A percentile compares a stretch with the other conserved stretches of the same genome.
Conservation (phyloP, 2,113 vertebrate genomes). For the Catharus fuscescens region DNA sequence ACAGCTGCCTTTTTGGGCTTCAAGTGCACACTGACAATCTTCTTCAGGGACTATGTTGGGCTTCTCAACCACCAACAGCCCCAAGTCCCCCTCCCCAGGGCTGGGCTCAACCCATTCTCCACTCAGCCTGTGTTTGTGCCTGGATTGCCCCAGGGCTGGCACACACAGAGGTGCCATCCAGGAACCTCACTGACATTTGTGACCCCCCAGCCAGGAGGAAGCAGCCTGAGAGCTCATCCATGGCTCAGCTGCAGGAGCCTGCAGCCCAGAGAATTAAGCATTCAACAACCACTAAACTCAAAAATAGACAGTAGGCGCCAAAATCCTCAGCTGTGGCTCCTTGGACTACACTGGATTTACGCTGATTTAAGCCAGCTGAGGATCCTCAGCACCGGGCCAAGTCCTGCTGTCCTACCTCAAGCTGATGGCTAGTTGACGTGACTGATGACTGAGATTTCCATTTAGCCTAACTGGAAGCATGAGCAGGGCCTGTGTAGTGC, state of each 20-base stretch:
- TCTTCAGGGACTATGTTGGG: background rate
- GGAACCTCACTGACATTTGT: background rate
- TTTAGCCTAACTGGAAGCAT: conserved; percentile 43
- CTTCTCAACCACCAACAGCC: background rate
- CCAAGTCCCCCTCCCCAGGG: background rate
- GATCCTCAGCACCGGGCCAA: background rate
- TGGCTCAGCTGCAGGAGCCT: background rate
- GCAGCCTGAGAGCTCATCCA: background rate
- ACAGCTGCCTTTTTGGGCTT: background rate
- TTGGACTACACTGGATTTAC: conserved; percentile 40
- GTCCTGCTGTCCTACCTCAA: conserved; percentile 47
- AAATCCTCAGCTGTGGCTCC: conserved; percentile 62
- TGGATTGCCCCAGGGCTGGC: background rate
- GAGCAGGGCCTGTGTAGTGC: conserved; percentile 31
- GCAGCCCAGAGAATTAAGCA: background rate
- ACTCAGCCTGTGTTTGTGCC: background rate
- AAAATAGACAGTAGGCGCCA: conserved; percentile 64
- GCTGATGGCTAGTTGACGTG: conserved; percentile 51
- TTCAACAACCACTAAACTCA: conserved; percentile 56
- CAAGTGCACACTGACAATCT: background rate
- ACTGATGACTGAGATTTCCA: conserved; percentile 56
- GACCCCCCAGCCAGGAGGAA: background rate
- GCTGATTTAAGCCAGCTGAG: conserved; percentile 63
- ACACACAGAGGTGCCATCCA: background rate
- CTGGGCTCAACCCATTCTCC: background rate